Conservation (phyloP, 2,797 vertebrate species). For the Gila robusta region DNA sequence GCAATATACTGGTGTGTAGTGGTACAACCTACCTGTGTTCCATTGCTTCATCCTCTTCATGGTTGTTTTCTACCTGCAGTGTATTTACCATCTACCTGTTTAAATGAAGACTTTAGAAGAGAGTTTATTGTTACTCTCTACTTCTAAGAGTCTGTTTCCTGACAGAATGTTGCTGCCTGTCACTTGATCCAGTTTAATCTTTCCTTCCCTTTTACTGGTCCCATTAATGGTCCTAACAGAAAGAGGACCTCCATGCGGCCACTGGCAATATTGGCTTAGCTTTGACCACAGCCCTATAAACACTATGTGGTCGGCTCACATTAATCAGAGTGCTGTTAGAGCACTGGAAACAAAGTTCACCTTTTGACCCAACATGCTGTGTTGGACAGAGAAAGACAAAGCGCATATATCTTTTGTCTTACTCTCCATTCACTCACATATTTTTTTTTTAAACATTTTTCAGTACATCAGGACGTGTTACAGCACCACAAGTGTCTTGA, state of each 20-base stretch:
- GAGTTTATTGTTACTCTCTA: too few species aligned
- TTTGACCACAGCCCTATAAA: slow-evolving; percentile 1
- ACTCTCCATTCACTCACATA: background rate
- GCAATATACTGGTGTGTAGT: too few species aligned
- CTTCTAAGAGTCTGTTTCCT: too few species aligned
- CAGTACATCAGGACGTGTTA: background rate
- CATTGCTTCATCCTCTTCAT: too few species aligned
- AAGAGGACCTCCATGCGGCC: too few species aligned
- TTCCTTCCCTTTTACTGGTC: background rate
- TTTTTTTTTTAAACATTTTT: background rate
- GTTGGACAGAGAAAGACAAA: background rate
- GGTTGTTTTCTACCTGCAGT: too few species aligned
- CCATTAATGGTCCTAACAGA: background rate
- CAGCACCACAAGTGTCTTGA: background rate
- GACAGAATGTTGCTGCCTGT: background rate
- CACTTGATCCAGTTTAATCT: slow-evolving; percentile 13
- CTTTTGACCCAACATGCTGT: slow-evolving; percentile 50
- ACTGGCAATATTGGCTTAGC: slow-evolving; percentile 2
- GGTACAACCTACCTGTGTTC: too few species aligned
- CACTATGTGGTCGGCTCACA: background rate
- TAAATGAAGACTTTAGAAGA: too few species aligned
- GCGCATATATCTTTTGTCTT: background rate
- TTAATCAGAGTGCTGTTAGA: slow-evolving; percentile 1
- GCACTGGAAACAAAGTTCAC: slow-evolving; percentile 33
- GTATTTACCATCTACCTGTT: too few species aligned